phyloP scores from a whole-genome alignment of 1,140 invertebrate species.

The Drosophila watanabei region DNA sequence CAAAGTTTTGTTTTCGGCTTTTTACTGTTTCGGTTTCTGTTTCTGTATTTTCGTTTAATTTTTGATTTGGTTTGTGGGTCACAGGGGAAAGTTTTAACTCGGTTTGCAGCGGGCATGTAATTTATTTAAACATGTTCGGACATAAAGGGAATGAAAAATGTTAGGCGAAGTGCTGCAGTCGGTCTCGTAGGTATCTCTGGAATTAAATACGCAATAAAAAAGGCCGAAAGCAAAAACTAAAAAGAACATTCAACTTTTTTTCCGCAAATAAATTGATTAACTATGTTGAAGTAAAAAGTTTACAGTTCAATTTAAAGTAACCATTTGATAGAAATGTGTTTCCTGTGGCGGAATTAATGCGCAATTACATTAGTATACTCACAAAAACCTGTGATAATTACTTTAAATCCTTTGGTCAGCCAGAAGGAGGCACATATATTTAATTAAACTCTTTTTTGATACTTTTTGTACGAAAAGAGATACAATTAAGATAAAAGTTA shows the following conservation, averaged over 20 bases:
- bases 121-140: conserved; percentile 49
- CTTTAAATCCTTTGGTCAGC: neutral
- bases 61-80: conserved; percentile 73
- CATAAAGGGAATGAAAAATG: conserved; percentile 56
- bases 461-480: neutral
- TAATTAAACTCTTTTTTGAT: conserved; percentile 1
- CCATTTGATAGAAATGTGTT: conserved; percentile 4
- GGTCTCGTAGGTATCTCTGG: neutral
- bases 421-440: neutral
- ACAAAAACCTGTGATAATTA: conserved; percentile 10
- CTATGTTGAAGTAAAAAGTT: neutral
- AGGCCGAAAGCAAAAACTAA: neutral
- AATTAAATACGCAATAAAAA: neutral
- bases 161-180: conserved; percentile 4
- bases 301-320: conserved; percentile 12
- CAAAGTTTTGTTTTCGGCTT: conserved; percentile 66
- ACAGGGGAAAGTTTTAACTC: conserved; percentile 57
- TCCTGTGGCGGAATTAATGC: conserved; percentile 11
- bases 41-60: conserved; percentile 59
- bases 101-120: conserved; percentile 36
- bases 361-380: neutral
- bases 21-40: conserved; percentile 51
- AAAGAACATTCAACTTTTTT: conserved; percentile 5
- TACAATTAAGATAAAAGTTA: neutral
- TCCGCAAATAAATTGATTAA: conserved; percentile 14